Conservation (phyloP, 2,888 invertebrate genomes). For the Melolontha melolontha region DNA sequence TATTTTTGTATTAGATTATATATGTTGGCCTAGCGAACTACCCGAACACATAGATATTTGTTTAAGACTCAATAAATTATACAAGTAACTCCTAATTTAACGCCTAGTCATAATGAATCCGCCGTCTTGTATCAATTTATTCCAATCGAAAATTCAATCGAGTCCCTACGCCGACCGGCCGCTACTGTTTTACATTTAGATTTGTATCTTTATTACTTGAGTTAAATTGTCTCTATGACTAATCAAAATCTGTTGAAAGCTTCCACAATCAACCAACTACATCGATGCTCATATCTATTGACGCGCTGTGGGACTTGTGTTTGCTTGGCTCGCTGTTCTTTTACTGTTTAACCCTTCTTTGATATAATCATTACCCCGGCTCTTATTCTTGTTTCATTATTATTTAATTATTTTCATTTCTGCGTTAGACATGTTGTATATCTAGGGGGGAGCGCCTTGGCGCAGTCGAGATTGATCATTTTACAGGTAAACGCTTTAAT, state of each 20-base stretch:
- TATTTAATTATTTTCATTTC: slow-evolving; percentile 69
- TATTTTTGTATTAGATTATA: too few species aligned
- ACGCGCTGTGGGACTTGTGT: slow-evolving; percentile 35
- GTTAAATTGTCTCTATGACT: slow-evolving; percentile 67
- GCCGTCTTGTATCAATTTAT: slow-evolving; percentile 62
- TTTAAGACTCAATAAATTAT: slow-evolving; percentile 54
- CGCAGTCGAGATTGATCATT: slow-evolving; percentile 39
- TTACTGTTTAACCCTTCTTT: slow-evolving; percentile 65
- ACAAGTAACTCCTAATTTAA: slow-evolving; percentile 55
- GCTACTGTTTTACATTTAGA: slow-evolving; percentile 66
- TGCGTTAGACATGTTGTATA: slow-evolving; percentile 63
- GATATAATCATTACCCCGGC: slow-evolving; percentile 66
- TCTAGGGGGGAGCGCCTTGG: slow-evolving; percentile 40
- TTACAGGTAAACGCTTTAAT: slow-evolving; percentile 38
- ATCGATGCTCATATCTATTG: slow-evolving; percentile 31
- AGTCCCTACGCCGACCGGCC: slow-evolving; percentile 56
- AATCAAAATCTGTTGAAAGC: slow-evolving; percentile 66
- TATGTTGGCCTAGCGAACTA: not conserved
- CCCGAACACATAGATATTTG: slow-evolving; percentile 44
- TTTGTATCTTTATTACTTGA: slow-evolving; percentile 65
- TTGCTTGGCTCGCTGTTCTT: slow-evolving; percentile 52
- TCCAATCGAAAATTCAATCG: slow-evolving; percentile 65
- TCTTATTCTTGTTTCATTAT: slow-evolving; percentile 66
- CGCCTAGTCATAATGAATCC: slow-evolving; percentile 62
- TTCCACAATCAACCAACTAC: slow-evolving; percentile 54